Evolutionary conservation across 1,140 invertebrate genomes (phyloP).

Genomic region (Zaprionus camerounensis): DNA sequence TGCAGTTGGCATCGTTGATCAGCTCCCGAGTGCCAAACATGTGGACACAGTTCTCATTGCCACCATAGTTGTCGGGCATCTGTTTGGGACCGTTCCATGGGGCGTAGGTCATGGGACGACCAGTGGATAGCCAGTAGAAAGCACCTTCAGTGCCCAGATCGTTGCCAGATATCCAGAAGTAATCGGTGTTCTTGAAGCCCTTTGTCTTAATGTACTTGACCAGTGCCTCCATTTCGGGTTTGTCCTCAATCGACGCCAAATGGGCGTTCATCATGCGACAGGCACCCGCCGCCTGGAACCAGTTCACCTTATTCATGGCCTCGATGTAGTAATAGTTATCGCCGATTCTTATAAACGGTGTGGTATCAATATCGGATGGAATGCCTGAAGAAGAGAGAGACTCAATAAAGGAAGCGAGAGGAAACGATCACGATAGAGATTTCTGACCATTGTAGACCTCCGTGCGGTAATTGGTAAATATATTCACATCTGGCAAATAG

Average conservation of each 20-base stretch:
- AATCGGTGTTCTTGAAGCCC: slow-evolving; percentile 68
- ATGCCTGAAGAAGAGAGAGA: slow-evolving; percentile 39
- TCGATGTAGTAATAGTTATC: slow-evolving; percentile 74
- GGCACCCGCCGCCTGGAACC: slow-evolving; percentile 69
- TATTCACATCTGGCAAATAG: slow-evolving; percentile 68
- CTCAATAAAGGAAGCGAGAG: background rate
- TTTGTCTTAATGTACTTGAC: slow-evolving; percentile 65
- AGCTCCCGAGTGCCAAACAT: slow-evolving; percentile 68
- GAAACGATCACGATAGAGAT: background rate
- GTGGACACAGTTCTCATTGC: slow-evolving; percentile 75
- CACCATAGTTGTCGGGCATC: slow-evolving; percentile 74
- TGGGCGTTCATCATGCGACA: slow-evolving; percentile 76
- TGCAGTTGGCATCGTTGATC: slow-evolving; percentile 74
- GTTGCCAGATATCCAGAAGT: slow-evolving; percentile 72
- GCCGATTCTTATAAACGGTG: slow-evolving; percentile 64
- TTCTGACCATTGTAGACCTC: slow-evolving; percentile 66
- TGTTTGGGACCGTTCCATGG: slow-evolving; percentile 67
- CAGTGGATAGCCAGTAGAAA: slow-evolving; percentile 70
- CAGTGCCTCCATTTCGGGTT: slow-evolving; percentile 67
- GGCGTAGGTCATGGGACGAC: slow-evolving; percentile 63
- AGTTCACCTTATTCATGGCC: slow-evolving; percentile 69
- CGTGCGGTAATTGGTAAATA: slow-evolving; percentile 70
- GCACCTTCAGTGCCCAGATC: slow-evolving; percentile 70
- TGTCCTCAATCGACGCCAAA: slow-evolving; percentile 68
- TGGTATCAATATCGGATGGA: slow-evolving; percentile 66